Evolutionary conservation across 2,113 vertebrate genomes (phyloP).

Genomic region (Cavia aperea): DNA sequence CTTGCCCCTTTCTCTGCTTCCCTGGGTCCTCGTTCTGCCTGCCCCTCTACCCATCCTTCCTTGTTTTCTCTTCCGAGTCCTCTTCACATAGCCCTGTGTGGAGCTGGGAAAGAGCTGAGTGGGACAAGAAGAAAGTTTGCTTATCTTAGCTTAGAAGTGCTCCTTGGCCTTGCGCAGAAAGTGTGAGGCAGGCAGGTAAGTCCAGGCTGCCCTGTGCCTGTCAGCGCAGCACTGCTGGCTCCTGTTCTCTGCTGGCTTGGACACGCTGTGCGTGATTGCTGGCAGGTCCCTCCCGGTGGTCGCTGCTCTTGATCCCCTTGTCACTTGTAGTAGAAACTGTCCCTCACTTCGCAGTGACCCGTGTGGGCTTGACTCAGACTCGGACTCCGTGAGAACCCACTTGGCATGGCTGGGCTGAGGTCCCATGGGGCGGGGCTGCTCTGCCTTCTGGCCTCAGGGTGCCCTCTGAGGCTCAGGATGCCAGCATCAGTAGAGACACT

Average conservation of each 20-base stretch:
- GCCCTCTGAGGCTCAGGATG: background rate
- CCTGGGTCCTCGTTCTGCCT: background rate
- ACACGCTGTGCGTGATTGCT: background rate
- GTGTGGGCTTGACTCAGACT: no score
- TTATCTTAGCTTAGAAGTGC: background rate
- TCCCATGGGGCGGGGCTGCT: background rate
- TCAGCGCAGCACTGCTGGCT: background rate
- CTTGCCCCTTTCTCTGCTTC: background rate
- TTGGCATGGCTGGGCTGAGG: background rate
- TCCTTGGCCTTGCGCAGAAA: background rate
- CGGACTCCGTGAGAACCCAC: background rate
- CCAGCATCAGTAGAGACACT: background rate
- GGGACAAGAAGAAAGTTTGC: background rate
- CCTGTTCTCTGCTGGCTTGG: background rate
- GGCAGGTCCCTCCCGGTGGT: background rate
- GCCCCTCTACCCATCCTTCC: background rate
- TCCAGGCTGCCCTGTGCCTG: background rate
- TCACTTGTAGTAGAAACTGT: background rate
- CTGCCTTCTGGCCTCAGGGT: accelerated
- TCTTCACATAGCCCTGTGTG: background rate
- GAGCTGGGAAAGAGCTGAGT: background rate
- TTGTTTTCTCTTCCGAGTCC: background rate
- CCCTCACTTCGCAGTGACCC: background rate
- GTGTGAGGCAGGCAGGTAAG: background rate
- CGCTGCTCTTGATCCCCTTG: background rate